Base-by-base conservation (phyloP, 2,113 vertebrate species). In the Colossoma macropomum region DNA sequence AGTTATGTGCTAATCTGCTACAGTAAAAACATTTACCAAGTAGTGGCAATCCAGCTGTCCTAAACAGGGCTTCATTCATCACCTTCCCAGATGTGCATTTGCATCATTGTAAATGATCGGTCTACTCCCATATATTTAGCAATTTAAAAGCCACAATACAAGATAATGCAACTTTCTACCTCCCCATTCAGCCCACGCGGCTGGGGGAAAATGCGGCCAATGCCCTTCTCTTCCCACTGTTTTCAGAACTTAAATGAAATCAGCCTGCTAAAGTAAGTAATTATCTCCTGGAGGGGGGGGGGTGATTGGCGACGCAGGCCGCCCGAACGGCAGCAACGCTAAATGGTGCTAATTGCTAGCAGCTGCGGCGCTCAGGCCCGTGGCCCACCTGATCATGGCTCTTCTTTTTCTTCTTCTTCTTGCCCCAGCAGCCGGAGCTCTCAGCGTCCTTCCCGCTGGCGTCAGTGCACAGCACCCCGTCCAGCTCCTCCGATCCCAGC, bases 391-490 rank as follows among this genome's bases (percentile, higher is more conserved):
- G 97, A 88, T 99, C 97, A 80, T 99, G 97, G 12, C 96, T 95
- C 95, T 99, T 98, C 97, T 99, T 99, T 92, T 98, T 99, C 96
- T 98, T 99, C 95, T 99, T 99, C 91, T 99, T 99, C 92, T 99
- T 99, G 69, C 98, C 97, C 98, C 97, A 99, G 90, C 98, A 99
- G 60, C 98, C 97, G 0, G 97, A 99, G 89, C 97, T 98, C 93
- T 99, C 98, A 0, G 94, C 32, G 0, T 99, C 97, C 90, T 98
- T 99, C 84, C 96, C 96, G 4, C 96, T 96, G 79, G 96, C 94
- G 89, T 99, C 98, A 17, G 95, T 94, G 73, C 97, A 99, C 54
- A 99, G 93, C 91, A 99, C 95, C 79, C 97, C 97, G 30, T 99
- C 98, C 89, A 98, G 95, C 92, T 99, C 97, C 69, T 99, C 97